phyloP scores from a whole-genome alignment of 2,888 invertebrate species.

The Busseola fusca region DNA sequence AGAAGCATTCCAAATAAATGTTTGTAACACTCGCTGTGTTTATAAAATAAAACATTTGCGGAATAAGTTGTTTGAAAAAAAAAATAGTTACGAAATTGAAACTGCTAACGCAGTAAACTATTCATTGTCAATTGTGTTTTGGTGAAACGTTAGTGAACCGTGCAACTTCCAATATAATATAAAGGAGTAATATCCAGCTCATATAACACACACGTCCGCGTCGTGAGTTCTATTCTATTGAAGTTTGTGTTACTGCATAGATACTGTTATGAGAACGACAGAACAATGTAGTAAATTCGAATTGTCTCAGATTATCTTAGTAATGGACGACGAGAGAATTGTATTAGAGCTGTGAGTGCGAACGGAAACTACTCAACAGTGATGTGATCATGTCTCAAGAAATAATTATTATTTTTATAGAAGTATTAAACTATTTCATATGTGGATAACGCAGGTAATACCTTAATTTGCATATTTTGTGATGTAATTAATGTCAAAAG shows the following conservation, averaged over 20 bases:
- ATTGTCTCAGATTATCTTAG: constrained; percentile 49
- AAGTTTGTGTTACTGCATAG: constrained; percentile 6
- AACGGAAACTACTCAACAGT: constrained; percentile 12
- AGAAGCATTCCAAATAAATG: too few relatives aligned
- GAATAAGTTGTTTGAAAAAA: too few relatives aligned
- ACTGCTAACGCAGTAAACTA: too few relatives aligned
- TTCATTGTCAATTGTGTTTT: too few relatives aligned
- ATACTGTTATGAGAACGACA: constrained; percentile 32
- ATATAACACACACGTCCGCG: neutral
- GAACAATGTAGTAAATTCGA: constrained; percentile 35
- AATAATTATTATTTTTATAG: neutral
- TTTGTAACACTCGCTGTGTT: too few relatives aligned
- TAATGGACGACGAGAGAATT: constrained; percentile 13
- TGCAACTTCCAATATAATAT: neutral
- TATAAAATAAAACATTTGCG: too few relatives aligned
- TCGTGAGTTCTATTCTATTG: neutral
- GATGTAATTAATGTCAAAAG: too few relatives aligned
- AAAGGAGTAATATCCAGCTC: neutral
- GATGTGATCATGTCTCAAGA: constrained; percentile 6
- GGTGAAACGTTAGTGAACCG: too few relatives aligned
- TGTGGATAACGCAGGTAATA: too few relatives aligned
- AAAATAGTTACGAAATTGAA: too few relatives aligned
- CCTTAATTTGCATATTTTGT: constrained; percentile 7
- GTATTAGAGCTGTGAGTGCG: neutral
- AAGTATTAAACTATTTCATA: constrained; percentile 1